Evolutionary conservation across 2,888 invertebrate species (phyloP), one percentile per base, ranked within the genome.

Genomic region (Troglohyphantes excavatus): DNA sequence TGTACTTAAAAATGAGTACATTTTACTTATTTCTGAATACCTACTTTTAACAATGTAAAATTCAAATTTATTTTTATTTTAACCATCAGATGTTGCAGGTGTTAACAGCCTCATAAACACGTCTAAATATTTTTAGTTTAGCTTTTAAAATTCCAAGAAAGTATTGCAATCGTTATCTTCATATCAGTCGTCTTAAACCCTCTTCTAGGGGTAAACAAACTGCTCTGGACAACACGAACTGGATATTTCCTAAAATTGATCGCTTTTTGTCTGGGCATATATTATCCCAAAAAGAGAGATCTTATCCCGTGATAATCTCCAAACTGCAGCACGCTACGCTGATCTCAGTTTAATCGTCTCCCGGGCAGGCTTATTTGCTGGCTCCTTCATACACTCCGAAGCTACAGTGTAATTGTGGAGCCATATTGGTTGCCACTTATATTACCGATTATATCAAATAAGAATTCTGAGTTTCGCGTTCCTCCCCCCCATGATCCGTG

Each of bases 381-480:
- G n/a, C n/a, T 43, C 26, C 46, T 17, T 26, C 68, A 21, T 19
- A 7, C 26, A n/a, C 46, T 46, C 23, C 46, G 17, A 26, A 26
- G 72, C 72, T 72, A 46, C 72, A 72, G 26, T 73, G 46, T 83
- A 63, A 61, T 73, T 73, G 59, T 39, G 33, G 65, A 78, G 27
- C 68, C 46, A 81, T 81, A 67, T 67, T 67, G 81, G 81, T 53
- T 39, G 67, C 39, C 79, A 88, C 81, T 75, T 81, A 81, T 33
- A 53, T 81, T 39, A 21, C 39, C 65, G 72, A 88, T 88, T 65
- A 72, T 53, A 88, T 81, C 81, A 73, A 81, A 81, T 73, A 72
- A 81, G 81, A 87, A 79, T 76, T 79, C 72, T 72, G 43, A 63
- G n/a, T 87, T 87, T 79, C 63, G 70, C 68, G 75, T 78, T 85